Conservation (phyloP, 1,140 invertebrate species). For the Geopemphigus sp. region DNA sequence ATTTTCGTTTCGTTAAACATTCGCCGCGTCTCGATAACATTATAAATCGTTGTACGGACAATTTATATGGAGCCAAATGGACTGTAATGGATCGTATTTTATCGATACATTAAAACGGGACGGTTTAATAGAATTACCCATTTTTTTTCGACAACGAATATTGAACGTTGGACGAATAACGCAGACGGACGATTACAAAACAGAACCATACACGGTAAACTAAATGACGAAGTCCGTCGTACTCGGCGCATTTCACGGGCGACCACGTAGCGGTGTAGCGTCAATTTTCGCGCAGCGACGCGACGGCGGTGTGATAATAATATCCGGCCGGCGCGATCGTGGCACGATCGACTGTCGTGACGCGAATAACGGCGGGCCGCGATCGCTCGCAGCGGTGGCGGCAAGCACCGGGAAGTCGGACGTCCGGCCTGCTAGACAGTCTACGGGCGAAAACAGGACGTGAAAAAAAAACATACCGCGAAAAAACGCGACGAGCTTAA, state of each 20-base stretch:
- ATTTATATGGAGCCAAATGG: neutral
- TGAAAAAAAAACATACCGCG: too few relatives aligned
- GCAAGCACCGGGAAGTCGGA: neutral
- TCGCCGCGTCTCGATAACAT: neutral
- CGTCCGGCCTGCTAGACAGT: neutral
- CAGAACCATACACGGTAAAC: too few relatives aligned
- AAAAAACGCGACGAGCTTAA: neutral
- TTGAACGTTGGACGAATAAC: too few relatives aligned
- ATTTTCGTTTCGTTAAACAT: neutral
- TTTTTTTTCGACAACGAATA: too few relatives aligned
- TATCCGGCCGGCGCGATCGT: neutral
- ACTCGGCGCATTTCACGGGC: too few relatives aligned
- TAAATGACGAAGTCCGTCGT: too few relatives aligned
- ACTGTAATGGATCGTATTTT: neutral
- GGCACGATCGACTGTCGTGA: too few relatives aligned
- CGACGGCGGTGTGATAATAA: neutral
- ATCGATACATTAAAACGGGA: neutral
- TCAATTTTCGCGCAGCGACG: too few relatives aligned
- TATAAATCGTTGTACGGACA: neutral
- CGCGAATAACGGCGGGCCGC: neutral
- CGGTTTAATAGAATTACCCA: neutral
- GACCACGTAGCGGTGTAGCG: neutral
- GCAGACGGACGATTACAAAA: too few relatives aligned
- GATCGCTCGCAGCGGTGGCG: neutral
- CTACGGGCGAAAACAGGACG: neutral